These are phyloP conservation scores for Pangasius sanitwongsei DNA, from an alignment of 2,797 vertebrate species.

Conservation along the genomic window DNA sequence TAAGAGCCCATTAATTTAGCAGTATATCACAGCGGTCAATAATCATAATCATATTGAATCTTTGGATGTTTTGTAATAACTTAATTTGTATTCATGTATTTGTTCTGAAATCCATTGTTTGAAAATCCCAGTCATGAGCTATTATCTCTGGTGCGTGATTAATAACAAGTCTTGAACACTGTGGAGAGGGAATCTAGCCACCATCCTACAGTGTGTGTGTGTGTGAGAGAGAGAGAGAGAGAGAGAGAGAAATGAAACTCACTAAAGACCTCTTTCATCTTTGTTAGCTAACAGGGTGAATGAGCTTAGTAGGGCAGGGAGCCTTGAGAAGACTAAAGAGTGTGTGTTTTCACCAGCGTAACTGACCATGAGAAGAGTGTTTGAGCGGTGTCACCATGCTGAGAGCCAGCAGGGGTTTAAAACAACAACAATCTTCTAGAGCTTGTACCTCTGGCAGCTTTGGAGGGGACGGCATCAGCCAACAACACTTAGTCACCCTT, in stretches of 20 bases:
- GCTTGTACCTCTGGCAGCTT: slow-evolving; percentile 42
- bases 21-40: not conserved
- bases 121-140: not conserved
- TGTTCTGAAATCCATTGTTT: not conserved
- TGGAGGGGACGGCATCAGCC: slow-evolving; percentile 13
- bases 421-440: slow-evolving; percentile 60
- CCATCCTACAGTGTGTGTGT: not conserved
- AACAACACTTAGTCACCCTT: slow-evolving; percentile 10
- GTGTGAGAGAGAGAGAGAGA: not conserved
- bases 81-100: not conserved
- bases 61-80: not conserved
- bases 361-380: slow-evolving; percentile 53
- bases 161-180: not conserved
- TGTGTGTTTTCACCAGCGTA: slow-evolving; percentile 48
- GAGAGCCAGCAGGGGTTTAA: slow-evolving; percentile 64
- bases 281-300: slow-evolving; percentile 47
- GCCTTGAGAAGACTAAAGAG: slow-evolving; percentile 46
- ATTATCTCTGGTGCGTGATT: not conserved
- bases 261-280: slow-evolving; percentile 22
- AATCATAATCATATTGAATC: not conserved
- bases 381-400: slow-evolving; percentile 57
- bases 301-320: slow-evolving; percentile 41
- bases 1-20: not conserved
- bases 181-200: not conserved
- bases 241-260: not conserved